These are phyloP conservation scores for Magallana gigas DNA, from an alignment of 1,140 invertebrate genomes.

Conservation along the genomic window DNA sequence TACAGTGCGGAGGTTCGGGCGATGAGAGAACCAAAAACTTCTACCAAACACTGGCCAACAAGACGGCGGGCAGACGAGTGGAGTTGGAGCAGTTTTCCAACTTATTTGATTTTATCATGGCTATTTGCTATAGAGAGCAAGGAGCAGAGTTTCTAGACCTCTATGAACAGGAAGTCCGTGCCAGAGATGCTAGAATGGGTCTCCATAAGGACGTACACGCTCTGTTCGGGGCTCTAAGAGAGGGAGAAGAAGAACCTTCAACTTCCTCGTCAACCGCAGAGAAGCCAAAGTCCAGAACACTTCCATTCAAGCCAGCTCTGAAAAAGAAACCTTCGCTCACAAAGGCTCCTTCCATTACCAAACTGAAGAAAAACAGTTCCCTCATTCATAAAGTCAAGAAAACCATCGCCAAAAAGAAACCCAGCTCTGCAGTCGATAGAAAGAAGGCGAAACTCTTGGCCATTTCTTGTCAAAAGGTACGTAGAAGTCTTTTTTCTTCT, in stretches of 20 bases:
- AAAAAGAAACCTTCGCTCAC: conserved; percentile 45
- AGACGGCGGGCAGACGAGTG: conserved; percentile 58
- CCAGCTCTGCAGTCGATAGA: neutral
- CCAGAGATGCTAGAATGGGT: conserved; percentile 50
- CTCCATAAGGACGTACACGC: conserved; percentile 62
- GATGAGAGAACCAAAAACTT: conserved; percentile 48
- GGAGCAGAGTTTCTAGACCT: conserved; percentile 63
- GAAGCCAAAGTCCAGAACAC: neutral
- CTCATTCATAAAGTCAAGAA: neutral
- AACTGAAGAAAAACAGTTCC: conserved; percentile 33
- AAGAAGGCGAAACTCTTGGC: conserved; percentile 11
- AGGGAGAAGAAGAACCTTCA: conserved; percentile 20
- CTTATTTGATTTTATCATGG: conserved; percentile 71
- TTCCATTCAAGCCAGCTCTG: neutral
- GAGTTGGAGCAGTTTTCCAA: conserved; percentile 62
- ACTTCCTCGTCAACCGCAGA: conserved; percentile 18
- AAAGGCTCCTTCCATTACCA: conserved; percentile 44
- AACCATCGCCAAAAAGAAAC: neutral
- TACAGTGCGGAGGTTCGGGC: conserved; percentile 47
- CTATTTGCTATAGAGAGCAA: conserved; percentile 70
- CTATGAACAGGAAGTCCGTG: conserved; percentile 63
- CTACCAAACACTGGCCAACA: conserved; percentile 54
- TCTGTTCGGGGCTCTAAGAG: conserved; percentile 56
- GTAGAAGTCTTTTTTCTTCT: neutral
- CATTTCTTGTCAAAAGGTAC: conserved; percentile 16